A percentile compares a stretch with the other conserved stretches of the same genome.
These are phyloP conservation scores for Holocentrus rufus DNA, from an alignment of 2,797 vertebrate species.

Conservation along the genomic window DNA sequence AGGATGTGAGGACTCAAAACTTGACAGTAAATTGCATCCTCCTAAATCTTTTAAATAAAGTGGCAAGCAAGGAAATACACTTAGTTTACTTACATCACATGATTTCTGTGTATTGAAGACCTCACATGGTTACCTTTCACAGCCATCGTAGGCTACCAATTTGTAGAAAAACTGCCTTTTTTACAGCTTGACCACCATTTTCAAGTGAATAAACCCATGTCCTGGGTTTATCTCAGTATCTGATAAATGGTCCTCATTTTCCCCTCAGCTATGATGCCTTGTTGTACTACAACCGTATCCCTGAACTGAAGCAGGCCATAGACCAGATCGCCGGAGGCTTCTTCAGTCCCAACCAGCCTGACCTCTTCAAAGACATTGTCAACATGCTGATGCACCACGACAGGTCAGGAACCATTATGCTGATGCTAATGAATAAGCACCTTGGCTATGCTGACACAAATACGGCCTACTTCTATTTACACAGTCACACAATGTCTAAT, in stretches of 20 bases:
- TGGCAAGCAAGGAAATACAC: no score
- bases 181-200: no score
- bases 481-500: not conserved
- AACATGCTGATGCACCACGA: slow-evolving; percentile 93
- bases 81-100: no score
- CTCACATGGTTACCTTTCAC: no score
- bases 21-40: no score
- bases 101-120: no score
- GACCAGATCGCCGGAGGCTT: slow-evolving; percentile 89
- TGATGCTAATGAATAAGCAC: not conserved
- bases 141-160: no score
- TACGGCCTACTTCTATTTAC: not conserved
- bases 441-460: not conserved
- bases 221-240: no score
- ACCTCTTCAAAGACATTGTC: slow-evolving; percentile 91
- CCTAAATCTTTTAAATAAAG: no score
- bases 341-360: slow-evolving; percentile 86
- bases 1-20: no score
- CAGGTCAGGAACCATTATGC: slow-evolving; percentile 76
- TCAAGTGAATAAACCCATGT: no score
- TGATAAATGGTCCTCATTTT: not conserved
- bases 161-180: no score
- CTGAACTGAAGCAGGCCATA: slow-evolving; percentile 87
- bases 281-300: slow-evolving; percentile 88
- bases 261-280: slow-evolving; percentile 85